Conservation (phyloP, 2,888 invertebrate genomes). For the Pyrrhia umbra region DNA sequence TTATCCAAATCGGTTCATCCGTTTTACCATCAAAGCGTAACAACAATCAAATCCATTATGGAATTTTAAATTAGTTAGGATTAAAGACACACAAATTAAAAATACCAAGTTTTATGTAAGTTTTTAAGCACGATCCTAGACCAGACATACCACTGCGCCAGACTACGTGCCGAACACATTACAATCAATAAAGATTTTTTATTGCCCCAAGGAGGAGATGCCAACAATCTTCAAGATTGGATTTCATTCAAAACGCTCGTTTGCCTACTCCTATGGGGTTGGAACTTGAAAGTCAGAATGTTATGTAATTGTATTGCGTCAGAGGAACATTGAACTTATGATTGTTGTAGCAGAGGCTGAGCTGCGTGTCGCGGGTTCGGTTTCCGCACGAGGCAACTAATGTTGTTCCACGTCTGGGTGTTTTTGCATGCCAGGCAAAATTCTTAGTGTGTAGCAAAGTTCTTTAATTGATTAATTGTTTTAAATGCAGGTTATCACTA, state of each 20-base stretch:
- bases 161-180: constrained; percentile 45
- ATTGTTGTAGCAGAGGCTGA: no score
- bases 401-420: no score
- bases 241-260: constrained; percentile 46
- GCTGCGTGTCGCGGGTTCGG: no score
- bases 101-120: background rate
- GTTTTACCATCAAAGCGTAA: no score
- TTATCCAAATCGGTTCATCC: no score
- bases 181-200: constrained; percentile 56
- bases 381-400: no score
- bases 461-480: no score
- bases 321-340: background rate
- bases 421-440: no score
- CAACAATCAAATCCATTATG: no score
- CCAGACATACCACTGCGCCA: constrained; percentile 17
- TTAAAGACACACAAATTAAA: background rate
- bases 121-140: background rate
- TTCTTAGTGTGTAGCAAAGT: no score
- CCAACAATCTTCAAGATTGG: constrained; percentile 58
- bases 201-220: constrained; percentile 48
- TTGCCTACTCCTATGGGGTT: constrained; percentile 28
- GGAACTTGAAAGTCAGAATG: constrained; percentile 1
- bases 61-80: no score
- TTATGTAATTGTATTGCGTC: constrained; percentile 25
- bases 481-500: no score